These are phyloP conservation scores for Gymnosoma rotundatum DNA, from an alignment of 2,888 invertebrate genomes.

Conservation along the genomic window DNA sequence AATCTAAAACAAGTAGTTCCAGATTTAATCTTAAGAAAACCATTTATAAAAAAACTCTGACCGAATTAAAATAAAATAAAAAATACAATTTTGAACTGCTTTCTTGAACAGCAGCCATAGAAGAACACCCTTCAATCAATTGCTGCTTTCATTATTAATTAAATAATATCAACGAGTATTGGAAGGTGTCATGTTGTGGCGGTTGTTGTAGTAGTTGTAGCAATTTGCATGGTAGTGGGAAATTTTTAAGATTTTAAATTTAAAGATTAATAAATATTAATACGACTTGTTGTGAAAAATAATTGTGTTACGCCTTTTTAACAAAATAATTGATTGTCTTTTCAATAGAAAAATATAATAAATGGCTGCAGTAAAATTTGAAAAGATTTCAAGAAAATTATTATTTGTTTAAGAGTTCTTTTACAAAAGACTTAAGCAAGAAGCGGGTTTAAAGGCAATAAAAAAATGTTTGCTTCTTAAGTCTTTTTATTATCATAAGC, in stretches of 20 bases:
- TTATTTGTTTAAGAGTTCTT: neutral
- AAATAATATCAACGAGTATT: neutral
- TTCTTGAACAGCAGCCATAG: neutral
- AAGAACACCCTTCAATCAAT: conserved; percentile 44
- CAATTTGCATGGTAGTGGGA: conserved; percentile 20
- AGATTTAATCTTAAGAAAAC: conserved; percentile 49
- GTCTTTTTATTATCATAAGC: conserved; percentile 3
- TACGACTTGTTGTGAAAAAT: conserved; percentile 2
- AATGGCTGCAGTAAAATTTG: neutral
- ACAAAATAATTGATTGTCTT: neutral
- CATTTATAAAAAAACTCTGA: conserved; percentile 33
- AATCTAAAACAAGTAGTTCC: conserved; percentile 59
- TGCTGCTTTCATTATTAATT: conserved; percentile 44
- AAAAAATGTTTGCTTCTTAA: neutral
- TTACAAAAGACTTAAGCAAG: conserved; percentile 1
- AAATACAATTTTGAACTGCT: neutral
- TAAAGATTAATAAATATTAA: conserved; percentile 46
- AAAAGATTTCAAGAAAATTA: neutral
- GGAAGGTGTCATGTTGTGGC: conserved; percentile 31
- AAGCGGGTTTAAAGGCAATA: neutral
- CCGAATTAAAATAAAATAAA: neutral
- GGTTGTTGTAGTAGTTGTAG: neutral
- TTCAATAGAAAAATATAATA: neutral
- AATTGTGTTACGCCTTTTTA: conserved; percentile 25
- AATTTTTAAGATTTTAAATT: conserved; percentile 43